Evolutionary conservation across 2,888 invertebrate species (phyloP), one percentile per base, ranked within the genome.

Genomic region (Oscheius sp.): DNA sequence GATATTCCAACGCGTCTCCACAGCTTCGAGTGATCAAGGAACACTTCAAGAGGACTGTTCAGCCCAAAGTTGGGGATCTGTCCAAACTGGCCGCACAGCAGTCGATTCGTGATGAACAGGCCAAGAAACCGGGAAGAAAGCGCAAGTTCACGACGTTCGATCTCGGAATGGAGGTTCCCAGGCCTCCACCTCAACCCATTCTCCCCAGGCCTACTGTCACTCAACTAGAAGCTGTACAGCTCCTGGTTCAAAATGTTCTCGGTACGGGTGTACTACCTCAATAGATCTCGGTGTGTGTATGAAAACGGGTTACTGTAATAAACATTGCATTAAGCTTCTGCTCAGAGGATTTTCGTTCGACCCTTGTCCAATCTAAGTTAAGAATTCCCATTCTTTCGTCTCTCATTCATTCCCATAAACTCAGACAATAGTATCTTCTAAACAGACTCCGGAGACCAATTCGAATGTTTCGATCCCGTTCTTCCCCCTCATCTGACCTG

Each of bases 121-220:
- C 51, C 29, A 51, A 51, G 32, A 66, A 53, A 29, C 63, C 63
- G 21, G 63, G 63, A 47, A 42, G 63, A 11, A 68, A 68, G 21
- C 33, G 68, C 33, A 68, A 55, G 35, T 5, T 53, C 13, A 37
- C 42, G 37, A 47, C 63, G 2, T n/a, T 29, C 48, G 63, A 47
- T 21, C 29, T 53, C 9, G 42, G 37, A 21, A 7, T n/a, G 62
- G n/a, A 37, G 11, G 35, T 50, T 3, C 32, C 65, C 33, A 32
- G 21, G 4, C 50, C 65, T 2, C 10, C 50, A 48, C 48, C 50
- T 50, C 50, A n/a, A 11, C 51, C 51, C 5, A 50, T 29, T 29
- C 33, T 51, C 13, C 53, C 66, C 66, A 51, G 29, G 21, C 35
- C 32, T 10, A 48, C 63, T 47, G 4, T 47, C 21, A 32, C 9